Base-by-base conservation (phyloP, 2,113 vertebrate genomes). In the Anhinga anhinga region DNA sequence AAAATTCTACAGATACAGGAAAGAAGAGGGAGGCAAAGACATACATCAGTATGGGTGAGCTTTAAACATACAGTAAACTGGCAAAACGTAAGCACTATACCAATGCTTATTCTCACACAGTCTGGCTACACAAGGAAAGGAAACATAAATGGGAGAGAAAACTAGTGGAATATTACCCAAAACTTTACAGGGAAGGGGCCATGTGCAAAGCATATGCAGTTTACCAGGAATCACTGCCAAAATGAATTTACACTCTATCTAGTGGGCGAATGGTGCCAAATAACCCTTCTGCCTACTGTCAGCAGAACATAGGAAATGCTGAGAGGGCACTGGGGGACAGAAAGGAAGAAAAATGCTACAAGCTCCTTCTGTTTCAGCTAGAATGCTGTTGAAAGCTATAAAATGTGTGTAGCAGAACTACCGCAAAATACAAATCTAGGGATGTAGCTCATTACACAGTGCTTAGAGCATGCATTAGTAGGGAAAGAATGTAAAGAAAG, bases 231-330 rank as follows among this genome's bases (percentile, higher is more conserved):
- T 86, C 65, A 17, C 42, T 96, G 89, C 86, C 96, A 95, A 87
- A 83, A 94, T 13, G 34, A 19, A 59, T 87, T 94, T 90, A 47
- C 81, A 74, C 26, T 77, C 79, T 83, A 53, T 95, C 91, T 55
- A 78, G 72, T 38, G 58, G 69, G 56, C 3, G 16, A 74, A 22
- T 10, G 19, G 20, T 89, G 89, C 94, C 91, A 95, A 95, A 77
- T 69, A 86, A 87, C 73, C 73, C 61, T 89, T 76, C 78, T 95
- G 86, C 78, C 88, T 83, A 52, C 94, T 94, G 88, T 65, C 82
- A 86, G 86, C 36, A 77, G 77, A 93, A 78, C 5, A 27, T 3
- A 36, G 81, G 49, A 85, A 82, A 82, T 32, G 47, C 34, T 67
- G 81, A 44, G 55, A 84, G 61, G 88, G 76, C 62, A 45, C 27